Evolutionary conservation across 2,113 vertebrate genomes (phyloP).

Genomic region (Pyxicephalus adspersus): DNA sequence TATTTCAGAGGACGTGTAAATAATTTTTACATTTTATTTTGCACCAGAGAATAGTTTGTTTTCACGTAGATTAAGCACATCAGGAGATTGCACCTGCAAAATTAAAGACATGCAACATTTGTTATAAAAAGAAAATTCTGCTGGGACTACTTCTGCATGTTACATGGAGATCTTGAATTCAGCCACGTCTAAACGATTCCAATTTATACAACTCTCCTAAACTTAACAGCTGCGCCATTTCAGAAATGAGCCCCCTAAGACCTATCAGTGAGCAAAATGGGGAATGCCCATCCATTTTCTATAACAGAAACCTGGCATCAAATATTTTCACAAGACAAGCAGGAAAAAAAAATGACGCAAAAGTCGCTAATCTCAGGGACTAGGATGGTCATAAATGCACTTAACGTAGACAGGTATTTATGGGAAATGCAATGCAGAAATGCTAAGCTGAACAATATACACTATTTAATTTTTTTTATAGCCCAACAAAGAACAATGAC

Average conservation of each 20-base stretch:
- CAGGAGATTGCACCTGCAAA: conserved; percentile 53
- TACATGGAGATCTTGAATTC: conserved; percentile 63
- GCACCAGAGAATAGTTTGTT: conserved; percentile 59
- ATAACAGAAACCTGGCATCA: conserved; percentile 71
- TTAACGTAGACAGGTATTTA: conserved; percentile 7
- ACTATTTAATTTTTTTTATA: too few species aligned
- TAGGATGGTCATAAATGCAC: neutral
- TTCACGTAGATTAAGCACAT: conserved; percentile 53
- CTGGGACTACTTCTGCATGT: conserved; percentile 63
- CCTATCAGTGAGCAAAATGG: conserved; percentile 70
- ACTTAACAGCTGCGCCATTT: conserved; percentile 79
- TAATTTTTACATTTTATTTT: conserved; percentile 54
- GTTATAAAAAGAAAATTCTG: conserved; percentile 63
- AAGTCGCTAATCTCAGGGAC: neutral
- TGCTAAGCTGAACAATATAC: neutral
- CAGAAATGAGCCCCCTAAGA: conserved; percentile 74
- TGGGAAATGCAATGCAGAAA: neutral
- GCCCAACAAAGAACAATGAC: too few species aligned
- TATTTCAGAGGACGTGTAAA: conserved; percentile 24
- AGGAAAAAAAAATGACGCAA: conserved; percentile 39
- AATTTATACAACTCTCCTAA: conserved; percentile 74
- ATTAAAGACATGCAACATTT: conserved; percentile 66
- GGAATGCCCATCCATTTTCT: conserved; percentile 78
- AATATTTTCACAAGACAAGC: conserved; percentile 54
- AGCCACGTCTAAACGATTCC: conserved; percentile 63